A percentile compares a stretch with the other conserved stretches of the same genome.
Conservation (phyloP, 2,797 vertebrate species). For the Emys orbicularis region DNA sequence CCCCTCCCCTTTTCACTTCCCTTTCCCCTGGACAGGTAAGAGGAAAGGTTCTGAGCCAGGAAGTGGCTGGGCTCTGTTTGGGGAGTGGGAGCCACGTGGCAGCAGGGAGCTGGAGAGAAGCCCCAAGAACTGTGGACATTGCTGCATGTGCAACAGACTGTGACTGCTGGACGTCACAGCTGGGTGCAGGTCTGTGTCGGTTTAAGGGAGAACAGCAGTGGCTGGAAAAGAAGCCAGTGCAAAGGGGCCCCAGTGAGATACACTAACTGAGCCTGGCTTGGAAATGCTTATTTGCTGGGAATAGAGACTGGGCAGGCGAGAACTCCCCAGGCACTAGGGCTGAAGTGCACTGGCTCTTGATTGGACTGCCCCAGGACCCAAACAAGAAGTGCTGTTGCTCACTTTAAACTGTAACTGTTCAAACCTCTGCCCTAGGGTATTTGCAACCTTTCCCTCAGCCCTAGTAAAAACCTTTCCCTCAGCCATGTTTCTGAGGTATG, state of each 20-base stretch:
- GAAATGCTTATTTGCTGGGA: not conserved
- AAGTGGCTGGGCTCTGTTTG: not conserved
- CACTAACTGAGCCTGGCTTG: not conserved
- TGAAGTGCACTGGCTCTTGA: not conserved
- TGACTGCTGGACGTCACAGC: not conserved
- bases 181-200: not conserved
- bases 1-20: not conserved
- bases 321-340: too few relatives aligned
- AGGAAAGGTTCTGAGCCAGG: not conserved
- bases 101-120: not conserved
- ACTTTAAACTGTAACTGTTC: not conserved
- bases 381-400: not conserved
- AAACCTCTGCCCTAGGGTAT: not conserved
- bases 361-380: not conserved
- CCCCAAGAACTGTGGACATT: not conserved
- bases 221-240: not conserved
- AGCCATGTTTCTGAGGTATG: not conserved
- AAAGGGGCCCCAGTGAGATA: not conserved
- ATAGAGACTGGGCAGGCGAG: not conserved
- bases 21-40: not conserved
- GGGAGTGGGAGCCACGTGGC: not conserved
- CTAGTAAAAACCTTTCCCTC: too few relatives aligned
- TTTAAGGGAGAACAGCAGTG: not conserved
- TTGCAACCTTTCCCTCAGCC: not conserved
- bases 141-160: not conserved